Evolutionary conservation across 2,888 invertebrate species (phyloP).

Genomic region (Drosophila neonasuta): DNA sequence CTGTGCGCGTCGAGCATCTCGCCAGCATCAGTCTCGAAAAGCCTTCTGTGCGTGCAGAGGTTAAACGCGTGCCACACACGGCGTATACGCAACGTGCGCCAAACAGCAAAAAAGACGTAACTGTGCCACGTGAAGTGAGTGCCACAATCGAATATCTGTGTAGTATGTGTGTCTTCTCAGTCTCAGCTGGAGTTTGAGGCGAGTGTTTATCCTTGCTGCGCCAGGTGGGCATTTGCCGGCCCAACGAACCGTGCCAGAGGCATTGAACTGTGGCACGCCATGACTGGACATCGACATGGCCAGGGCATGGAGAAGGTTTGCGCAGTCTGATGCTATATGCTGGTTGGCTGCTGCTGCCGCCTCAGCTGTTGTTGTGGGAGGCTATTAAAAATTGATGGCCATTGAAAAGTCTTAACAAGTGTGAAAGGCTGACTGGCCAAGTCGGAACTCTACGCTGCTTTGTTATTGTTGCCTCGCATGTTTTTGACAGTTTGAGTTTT

Average conservation of each 20-base stretch:
- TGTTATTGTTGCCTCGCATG: conserved; percentile 53
- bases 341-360: conserved; percentile 4
- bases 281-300: conserved; percentile 48
- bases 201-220: conserved; percentile 47
- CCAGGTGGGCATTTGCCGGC: conserved; percentile 49
- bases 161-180: not conserved
- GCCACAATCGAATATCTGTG: conserved; percentile 19
- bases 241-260: conserved; percentile 68
- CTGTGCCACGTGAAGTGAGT: conserved; percentile 49
- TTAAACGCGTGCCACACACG: conserved; percentile 65
- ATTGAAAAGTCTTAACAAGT: conserved; percentile 73
- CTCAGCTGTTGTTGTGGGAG: conserved; percentile 25
- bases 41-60: conserved; percentile 76
- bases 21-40: conserved; percentile 71
- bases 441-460: conserved; percentile 23
- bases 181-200: conserved; percentile 12
- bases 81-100: conserved; percentile 65
- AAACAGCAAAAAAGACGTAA: conserved; percentile 50
- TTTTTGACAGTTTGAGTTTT: conserved; percentile 63
- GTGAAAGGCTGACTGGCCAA: conserved; percentile 41
- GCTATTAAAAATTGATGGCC: conserved; percentile 69
- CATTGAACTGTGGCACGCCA: conserved; percentile 68
- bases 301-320: not conserved
- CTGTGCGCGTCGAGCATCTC: conserved; percentile 42
- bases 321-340: conserved; percentile 9